phyloP scores from a whole-genome alignment of 2,888 invertebrate genomes.

The Leptopterna dolabrata region DNA sequence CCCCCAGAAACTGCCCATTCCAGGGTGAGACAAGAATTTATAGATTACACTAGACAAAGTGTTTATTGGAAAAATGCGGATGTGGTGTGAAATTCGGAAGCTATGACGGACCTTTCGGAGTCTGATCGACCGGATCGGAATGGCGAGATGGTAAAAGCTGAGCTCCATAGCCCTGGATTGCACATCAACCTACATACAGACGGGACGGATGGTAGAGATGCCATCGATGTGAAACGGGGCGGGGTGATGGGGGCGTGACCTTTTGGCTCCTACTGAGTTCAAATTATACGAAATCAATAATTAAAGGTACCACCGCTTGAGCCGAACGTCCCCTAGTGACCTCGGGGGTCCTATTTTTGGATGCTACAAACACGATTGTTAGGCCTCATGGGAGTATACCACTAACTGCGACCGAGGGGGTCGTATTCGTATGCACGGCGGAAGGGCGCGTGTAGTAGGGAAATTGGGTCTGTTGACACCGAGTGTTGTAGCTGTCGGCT shows the following conservation, averaged over 20 bases:
- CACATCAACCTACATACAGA: not conserved
- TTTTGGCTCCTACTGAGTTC: constrained; percentile 18
- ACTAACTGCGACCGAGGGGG: not conserved
- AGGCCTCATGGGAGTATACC: not conserved
- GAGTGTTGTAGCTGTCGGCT: not conserved
- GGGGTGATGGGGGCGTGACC: constrained; percentile 5
- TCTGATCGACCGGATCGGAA: not conserved
- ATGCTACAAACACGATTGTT: not conserved
- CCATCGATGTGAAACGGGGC: not conserved
- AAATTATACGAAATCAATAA: constrained; percentile 38
- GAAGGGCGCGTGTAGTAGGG: not conserved
- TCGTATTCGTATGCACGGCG: not conserved
- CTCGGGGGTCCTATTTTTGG: not conserved
- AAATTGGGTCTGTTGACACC: not conserved
- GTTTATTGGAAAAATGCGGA: too few species aligned
- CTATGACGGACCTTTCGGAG: not conserved
- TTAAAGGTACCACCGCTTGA: constrained; percentile 4
- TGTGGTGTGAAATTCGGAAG: not conserved
- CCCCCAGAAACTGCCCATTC: too few species aligned
- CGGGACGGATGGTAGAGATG: not conserved
- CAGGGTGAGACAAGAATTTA: too few species aligned
- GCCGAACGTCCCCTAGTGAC: not conserved
- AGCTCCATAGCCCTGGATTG: not conserved
- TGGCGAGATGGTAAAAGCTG: not conserved
- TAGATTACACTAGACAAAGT: too few species aligned